Conservation (phyloP, 2,113 vertebrate species). For the Pipa parva region DNA sequence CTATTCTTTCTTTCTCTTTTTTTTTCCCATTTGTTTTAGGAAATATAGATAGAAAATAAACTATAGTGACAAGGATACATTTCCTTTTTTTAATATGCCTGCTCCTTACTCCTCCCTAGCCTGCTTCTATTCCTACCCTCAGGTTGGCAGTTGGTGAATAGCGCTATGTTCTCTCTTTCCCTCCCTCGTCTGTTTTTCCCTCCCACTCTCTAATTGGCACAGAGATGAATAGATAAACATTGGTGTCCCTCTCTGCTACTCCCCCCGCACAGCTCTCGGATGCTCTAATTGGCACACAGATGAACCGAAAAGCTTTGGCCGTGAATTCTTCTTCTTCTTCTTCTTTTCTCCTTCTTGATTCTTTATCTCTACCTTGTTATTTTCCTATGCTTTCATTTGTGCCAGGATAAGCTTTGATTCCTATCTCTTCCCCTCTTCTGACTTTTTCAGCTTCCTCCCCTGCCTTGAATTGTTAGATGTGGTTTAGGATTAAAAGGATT, state of each 20-base stretch:
- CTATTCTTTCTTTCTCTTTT: too few relatives aligned
- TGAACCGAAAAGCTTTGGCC: constrained; percentile 27
- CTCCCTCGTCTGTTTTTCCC: constrained; percentile 15
- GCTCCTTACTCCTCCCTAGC: background rate
- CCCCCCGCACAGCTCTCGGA: constrained; percentile 10
- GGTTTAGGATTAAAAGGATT: constrained; percentile 25
- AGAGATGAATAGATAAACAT: constrained; percentile 36
- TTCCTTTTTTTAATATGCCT: background rate
- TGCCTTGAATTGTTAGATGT: constrained; percentile 27
- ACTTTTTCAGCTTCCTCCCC: constrained; percentile 15
- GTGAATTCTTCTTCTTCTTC: background rate
- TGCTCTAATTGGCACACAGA: constrained; percentile 38
- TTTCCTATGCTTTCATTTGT: constrained; percentile 34
- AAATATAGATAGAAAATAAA: too few relatives aligned
- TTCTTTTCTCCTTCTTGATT: background rate
- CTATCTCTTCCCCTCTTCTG: constrained; percentile 25
- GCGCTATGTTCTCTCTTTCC: constrained; percentile 19
- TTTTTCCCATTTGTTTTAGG: too few relatives aligned
- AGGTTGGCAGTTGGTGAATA: background rate
- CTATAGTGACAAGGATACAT: too few relatives aligned
- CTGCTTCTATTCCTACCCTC: background rate
- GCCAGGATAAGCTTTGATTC: constrained; percentile 36
- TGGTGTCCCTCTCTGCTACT: constrained; percentile 17
- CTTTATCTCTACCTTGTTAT: constrained; percentile 35
- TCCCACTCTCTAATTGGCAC: constrained; percentile 41